phyloP scores from a whole-genome alignment of 2,888 invertebrate genomes.

The Euphydryas editha region DNA sequence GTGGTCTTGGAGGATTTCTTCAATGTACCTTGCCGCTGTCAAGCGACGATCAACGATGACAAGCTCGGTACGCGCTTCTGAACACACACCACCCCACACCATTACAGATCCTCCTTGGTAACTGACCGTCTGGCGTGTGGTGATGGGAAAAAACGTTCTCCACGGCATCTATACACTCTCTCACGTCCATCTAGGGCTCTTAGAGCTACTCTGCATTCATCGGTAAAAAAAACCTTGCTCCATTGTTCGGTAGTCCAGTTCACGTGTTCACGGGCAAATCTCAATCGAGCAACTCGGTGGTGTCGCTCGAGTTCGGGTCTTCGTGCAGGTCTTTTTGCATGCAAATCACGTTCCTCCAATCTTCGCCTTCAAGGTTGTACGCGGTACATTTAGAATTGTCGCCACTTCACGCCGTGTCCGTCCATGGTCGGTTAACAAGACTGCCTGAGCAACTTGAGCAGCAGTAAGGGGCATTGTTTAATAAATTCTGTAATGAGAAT shows the following conservation, averaged over 20 bases:
- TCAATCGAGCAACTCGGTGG: not conserved
- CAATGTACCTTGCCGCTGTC: not conserved
- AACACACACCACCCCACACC: not conserved
- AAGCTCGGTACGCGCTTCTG: slow-evolving; percentile 6
- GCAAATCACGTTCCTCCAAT: too few relatives aligned
- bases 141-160: not conserved
- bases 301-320: too few relatives aligned
- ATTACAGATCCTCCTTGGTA: not conserved
- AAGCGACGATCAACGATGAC: not conserved
- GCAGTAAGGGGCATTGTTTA: too few relatives aligned
- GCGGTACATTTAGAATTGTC: too few relatives aligned
- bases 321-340: too few relatives aligned
- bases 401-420: too few relatives aligned
- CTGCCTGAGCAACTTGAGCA: too few relatives aligned
- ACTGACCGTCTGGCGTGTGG: too few relatives aligned
- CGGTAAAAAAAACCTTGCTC: not conserved
- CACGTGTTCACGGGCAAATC: not conserved
- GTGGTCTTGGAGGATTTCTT: not conserved
- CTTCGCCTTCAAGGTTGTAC: too few relatives aligned
- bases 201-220: not conserved
- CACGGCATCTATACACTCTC: not conserved
- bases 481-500: too few relatives aligned
- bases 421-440: too few relatives aligned
- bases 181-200: not conserved
- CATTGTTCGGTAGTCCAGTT: not conserved